These are phyloP conservation scores for Virgularia gustaviana DNA, from an alignment of 92 coral and sea anemone species.

Conservation along the genomic window DNA sequence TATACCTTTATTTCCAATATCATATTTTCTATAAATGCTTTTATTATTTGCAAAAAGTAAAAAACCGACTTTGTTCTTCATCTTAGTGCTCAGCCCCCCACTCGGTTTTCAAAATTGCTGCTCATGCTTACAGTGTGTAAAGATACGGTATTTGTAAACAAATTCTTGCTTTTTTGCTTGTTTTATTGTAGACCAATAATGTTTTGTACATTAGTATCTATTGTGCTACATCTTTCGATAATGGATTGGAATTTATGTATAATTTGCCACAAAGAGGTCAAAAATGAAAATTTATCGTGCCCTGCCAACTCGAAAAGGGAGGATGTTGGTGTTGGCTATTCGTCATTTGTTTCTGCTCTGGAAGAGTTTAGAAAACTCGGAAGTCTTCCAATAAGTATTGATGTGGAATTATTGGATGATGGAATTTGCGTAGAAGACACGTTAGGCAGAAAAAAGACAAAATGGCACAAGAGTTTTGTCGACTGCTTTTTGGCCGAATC, in stretches of 20 bases:
- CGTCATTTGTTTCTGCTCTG: constrained; percentile 24
- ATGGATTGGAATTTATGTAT: constrained; percentile 40
- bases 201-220: constrained; percentile 4
- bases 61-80: constrained; percentile 5
- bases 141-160: constrained; percentile 1
- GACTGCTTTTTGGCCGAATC: neutral
- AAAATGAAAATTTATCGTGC: constrained; percentile 3
- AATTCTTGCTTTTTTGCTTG: constrained; percentile 2
- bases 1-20: constrained; percentile 20
- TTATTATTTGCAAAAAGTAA: constrained; percentile 17
- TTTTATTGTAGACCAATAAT: neutral
- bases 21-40: constrained; percentile 16
- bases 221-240: constrained; percentile 5
- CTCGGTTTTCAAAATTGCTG: constrained; percentile 13
- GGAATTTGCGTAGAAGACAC: constrained; percentile 4
- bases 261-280: constrained; percentile 35
- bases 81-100: constrained; percentile 20
- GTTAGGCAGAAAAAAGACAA: neutral
- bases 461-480: constrained; percentile 20
- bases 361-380: constrained; percentile 18
- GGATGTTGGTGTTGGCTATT: constrained; percentile 42
- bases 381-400: neutral
- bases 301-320: constrained; percentile 42
- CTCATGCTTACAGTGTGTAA: constrained; percentile 5
- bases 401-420: constrained; percentile 8